Evolutionary conservation across 2,113 vertebrate species (phyloP), one percentile per base, ranked within the genome.

Genomic region (Taurulus bubalis): DNA sequence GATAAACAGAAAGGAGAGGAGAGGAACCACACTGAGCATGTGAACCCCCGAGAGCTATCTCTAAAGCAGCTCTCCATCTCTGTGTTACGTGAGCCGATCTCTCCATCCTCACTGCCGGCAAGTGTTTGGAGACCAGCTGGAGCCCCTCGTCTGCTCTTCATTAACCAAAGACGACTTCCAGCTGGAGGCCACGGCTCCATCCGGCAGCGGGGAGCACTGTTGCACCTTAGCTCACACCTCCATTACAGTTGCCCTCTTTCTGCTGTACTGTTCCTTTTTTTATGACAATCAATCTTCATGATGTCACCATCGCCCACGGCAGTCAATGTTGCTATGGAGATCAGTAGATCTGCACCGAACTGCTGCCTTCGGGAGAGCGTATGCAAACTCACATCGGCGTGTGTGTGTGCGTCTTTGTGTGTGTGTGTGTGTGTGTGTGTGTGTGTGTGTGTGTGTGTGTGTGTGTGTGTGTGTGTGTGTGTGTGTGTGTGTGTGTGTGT

Each of bases 271-370:
- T 87, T 72, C 40, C 70, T 84, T 84, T 84, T 51, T 83, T 83
- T 74, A 86, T 93, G 90, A 91, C 90, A 87, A 92, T 92, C 90
- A 90, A 87, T 93, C 83, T 85, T 90, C 79, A 72, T 94, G 86
- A 93, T 93, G 89, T 89, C 90, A 90, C 89, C 60, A 30, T 90
- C 82, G 85, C 91, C 89, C 90, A 92, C 91, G 22, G 89, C 87
- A 82, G 62, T 47, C 58, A 82, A 84, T 75, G 92, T 94, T 93
- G 91, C 92, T 88, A 94, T 93, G 92, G 92, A 91, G 90, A 94
- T 93, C 87, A 88, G 91, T 84, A 84, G 90, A 91, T 91, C 90
- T 83, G 88, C 85, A 70, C 64, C 55, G 32, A 91, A 82, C 82
- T 68, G 76, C 77, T 63, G 90, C 90, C 83, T 85, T 36, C 20